Base-by-base conservation (phyloP, 2,113 vertebrate species). In the Pelusios castaneus region DNA sequence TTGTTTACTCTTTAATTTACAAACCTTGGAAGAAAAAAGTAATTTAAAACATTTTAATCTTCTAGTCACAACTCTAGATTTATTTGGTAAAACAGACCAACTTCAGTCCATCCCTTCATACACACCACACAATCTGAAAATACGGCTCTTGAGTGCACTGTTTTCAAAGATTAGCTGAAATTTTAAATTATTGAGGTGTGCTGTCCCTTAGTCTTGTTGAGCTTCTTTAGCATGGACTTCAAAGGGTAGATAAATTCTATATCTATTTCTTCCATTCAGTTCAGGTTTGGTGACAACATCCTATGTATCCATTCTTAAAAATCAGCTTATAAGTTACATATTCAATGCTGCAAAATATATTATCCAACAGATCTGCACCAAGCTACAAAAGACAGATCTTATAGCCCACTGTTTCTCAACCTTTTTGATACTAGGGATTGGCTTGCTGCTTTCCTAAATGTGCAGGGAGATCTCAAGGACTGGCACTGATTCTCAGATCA, bases 121-220 rank as follows among this genome's bases (percentile, higher is more conserved):
- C 91, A 76, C 82, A n/a, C 67, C 88, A 93, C 76, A 79, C 63
- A 47, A 3, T 85, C 93, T 95, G 91, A 89, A 94, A 91, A 85
- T 78, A 58, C 3, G 82, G 6, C 89, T 52, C 60, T 47, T 86
- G 54, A 60, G 12, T 52, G 34, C 51, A 70, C 90, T 49, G 52
- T 82, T 77, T 88, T 91, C 77, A 90, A 92, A 94, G 91, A 93
- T 95, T 54, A 93, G 76, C 93, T 93, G 80, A 88, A 94, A 90
- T 1, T 91, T 92, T 38, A 91, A 92, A 87, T 95, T 95, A 96
- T 95, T 80, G 63, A 58, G 54, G 22, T 92, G 22, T 92, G 82
- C 76, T 96, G 70, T 29, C 55, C 63, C 49, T 95, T 95, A 96
- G 95, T 93, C 89, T 91, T 87, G 73, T 89, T 82, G 25, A 95